Evolutionary conservation across 2,888 invertebrate genomes (phyloP).

Genomic region (Metallyticus violacea): DNA sequence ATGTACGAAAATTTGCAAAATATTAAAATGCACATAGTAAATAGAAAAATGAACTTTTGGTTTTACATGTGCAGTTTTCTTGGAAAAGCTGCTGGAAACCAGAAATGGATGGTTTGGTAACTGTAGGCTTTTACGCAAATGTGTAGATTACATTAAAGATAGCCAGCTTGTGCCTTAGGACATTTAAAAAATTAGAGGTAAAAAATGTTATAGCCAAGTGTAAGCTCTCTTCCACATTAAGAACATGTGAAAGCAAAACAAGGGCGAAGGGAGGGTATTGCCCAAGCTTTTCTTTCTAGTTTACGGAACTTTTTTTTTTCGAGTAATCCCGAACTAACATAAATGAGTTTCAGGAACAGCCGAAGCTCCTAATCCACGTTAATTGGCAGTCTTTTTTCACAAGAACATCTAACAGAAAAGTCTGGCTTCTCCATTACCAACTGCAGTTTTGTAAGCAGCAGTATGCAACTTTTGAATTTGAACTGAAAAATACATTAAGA

Average conservation of each 20-base stretch:
- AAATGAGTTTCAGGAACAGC: not conserved
- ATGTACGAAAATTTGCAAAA: too few relatives aligned
- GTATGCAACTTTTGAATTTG: not conserved
- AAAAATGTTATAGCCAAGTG: not conserved
- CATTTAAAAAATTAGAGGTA: not conserved
- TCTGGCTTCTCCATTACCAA: not conserved
- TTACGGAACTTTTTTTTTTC: not conserved
- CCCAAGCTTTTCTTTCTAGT: not conserved
- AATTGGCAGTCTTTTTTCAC: not conserved
- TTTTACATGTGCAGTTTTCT: too few relatives aligned
- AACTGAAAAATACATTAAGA: not conserved
- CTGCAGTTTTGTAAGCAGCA: too few relatives aligned
- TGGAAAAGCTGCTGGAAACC: too few relatives aligned
- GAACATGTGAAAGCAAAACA: too few relatives aligned
- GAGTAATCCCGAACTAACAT: not conserved
- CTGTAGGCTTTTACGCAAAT: too few relatives aligned
- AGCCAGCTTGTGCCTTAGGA: not conserved
- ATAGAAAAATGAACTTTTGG: too few relatives aligned
- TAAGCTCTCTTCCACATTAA: too few relatives aligned
- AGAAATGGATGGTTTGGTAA: too few relatives aligned
- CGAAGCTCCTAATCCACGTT: not conserved
- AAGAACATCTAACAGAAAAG: not conserved
- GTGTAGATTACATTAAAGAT: not conserved
- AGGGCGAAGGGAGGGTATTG: too few relatives aligned
- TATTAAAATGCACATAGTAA: too few relatives aligned